A percentile compares a stretch with the other conserved stretches of the same genome.
Conservation (phyloP, 1,140 invertebrate genomes). For the Campoletis sonorensis region DNA sequence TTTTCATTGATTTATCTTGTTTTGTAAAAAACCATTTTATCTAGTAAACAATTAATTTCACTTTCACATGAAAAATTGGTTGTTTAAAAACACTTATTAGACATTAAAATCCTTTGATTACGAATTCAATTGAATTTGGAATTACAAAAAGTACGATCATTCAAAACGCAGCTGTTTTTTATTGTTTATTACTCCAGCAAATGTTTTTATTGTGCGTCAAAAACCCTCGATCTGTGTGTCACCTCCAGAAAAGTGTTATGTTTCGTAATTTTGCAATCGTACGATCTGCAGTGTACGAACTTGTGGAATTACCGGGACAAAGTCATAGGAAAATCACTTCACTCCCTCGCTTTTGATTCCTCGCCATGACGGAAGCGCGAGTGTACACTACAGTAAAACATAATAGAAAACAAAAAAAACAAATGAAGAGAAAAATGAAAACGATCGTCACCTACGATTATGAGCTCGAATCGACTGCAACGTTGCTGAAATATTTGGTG, state of each 20-base stretch:
- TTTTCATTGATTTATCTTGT: no score
- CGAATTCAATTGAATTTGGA: no score
- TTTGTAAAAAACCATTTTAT: no score
- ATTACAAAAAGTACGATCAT: background rate
- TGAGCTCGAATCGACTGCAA: background rate
- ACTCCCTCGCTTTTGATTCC: constrained; percentile 18
- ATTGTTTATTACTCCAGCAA: background rate
- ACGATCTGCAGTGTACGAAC: background rate
- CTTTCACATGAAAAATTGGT: no score
- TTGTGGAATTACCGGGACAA: background rate
- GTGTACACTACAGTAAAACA: background rate
- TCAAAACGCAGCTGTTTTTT: constrained; percentile 2
- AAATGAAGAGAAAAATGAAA: constrained; percentile 6
- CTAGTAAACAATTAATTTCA: no score
- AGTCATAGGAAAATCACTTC: constrained; percentile 8
- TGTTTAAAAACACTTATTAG: no score
- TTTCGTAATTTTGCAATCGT: constrained; percentile 19
- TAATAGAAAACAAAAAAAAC: background rate
- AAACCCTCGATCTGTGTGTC: background rate
- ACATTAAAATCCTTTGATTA: no score
- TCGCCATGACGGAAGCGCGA: constrained; percentile 3
- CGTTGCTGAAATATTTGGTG: constrained; percentile 9
- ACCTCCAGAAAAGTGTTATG: background rate
- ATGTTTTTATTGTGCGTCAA: background rate
- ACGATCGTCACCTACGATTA: constrained; percentile 22